These are phyloP conservation scores for Seladonia tumulorum DNA, from an alignment of 2,888 invertebrate genomes.

Conservation along the genomic window DNA sequence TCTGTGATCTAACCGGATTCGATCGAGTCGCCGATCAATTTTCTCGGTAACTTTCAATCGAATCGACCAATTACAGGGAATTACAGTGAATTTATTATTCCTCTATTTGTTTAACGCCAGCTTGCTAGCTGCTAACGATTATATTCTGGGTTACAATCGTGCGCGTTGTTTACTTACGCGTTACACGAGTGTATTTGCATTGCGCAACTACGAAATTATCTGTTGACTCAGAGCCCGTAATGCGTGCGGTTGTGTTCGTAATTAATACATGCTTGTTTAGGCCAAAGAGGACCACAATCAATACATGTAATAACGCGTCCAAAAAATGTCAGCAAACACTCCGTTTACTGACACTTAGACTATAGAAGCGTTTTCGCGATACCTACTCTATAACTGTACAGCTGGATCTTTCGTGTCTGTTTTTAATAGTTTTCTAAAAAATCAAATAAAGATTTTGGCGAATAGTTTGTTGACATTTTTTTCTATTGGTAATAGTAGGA, in stretches of 20 bases:
- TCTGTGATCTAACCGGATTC: background rate
- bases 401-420: too few relatives aligned
- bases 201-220: background rate
- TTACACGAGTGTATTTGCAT: background rate
- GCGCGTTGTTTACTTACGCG: background rate
- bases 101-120: background rate
- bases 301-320: too few relatives aligned
- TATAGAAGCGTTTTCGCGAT: too few relatives aligned
- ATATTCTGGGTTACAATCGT: background rate
- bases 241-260: background rate
- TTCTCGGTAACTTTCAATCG: background rate
- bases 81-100: background rate
- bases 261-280: background rate
- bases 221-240: background rate
- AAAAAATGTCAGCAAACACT: background rate
- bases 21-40: background rate
- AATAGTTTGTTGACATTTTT: too few relatives aligned
- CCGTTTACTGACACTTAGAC: background rate
- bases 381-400: too few relatives aligned
- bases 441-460: too few relatives aligned
- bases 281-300: too few relatives aligned
- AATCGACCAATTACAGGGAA: background rate
- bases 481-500: too few relatives aligned
- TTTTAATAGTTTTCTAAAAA: too few relatives aligned
- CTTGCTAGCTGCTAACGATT: background rate